A percentile compares a stretch with the other conserved stretches of the same genome.
Evolutionary conservation across 92 coral and sea anemone genomes (phyloP).

Genomic region (Umimayanthus kanabou): DNA sequence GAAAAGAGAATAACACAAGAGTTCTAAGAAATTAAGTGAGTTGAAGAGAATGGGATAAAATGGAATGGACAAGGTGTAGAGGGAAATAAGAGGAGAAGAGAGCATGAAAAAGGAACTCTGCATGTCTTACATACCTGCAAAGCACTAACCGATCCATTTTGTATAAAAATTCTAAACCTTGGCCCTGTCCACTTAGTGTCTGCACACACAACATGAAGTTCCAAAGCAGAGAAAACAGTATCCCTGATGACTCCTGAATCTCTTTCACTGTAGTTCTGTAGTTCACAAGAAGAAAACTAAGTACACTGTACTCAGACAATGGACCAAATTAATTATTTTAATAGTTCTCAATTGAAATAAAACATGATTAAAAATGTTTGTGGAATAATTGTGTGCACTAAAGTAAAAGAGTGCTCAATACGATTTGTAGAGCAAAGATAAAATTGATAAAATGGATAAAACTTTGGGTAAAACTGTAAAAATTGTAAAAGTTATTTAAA

Average conservation of each 20-base stretch:
- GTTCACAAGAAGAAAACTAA: neutral
- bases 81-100: neutral
- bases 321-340: no score
- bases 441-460: no score
- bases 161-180: conserved; percentile 73
- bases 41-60: neutral
- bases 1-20: neutral
- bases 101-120: neutral
- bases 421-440: no score
- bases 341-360: no score
- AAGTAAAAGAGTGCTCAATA: no score
- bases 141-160: conserved; percentile 60
- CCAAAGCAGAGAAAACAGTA: conserved; percentile 64
- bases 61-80: neutral
- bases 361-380: no score
- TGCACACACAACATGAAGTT: conserved; percentile 75
- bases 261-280: conserved; percentile 52
- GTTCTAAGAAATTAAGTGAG: neutral
- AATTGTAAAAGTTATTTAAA: no score
- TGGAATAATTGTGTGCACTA: no score
- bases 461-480: no score
- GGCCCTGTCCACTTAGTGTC: conserved; percentile 51
- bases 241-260: conserved; percentile 18
- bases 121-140: conserved; percentile 37
- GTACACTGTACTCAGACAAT: neutral